Evolutionary conservation across 1,140 invertebrate species (phyloP).

Genomic region (Onthophagus taurus): DNA sequence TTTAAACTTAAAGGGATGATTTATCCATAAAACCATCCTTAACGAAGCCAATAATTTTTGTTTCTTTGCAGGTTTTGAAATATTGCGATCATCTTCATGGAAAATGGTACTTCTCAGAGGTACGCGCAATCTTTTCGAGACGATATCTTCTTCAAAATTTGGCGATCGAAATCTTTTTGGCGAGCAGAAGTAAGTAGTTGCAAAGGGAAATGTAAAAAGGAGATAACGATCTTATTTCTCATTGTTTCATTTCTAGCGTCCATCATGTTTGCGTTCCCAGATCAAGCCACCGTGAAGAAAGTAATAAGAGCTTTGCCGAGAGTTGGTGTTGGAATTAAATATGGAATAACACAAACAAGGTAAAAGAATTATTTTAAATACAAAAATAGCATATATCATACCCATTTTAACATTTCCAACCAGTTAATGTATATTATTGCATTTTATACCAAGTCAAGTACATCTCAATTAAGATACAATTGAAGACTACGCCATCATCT

Average conservation of each 20-base stretch:
- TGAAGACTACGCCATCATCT: no score
- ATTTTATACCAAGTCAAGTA: no score
- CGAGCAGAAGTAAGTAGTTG: slow-evolving; percentile 84
- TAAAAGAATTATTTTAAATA: no score
- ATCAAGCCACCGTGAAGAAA: slow-evolving; percentile 94
- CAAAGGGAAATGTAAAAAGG: neutral
- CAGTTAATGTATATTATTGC: no score
- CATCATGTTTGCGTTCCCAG: slow-evolving; percentile 96
- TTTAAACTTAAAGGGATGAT: neutral
- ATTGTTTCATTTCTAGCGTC: slow-evolving; percentile 63
- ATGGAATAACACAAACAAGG: slow-evolving; percentile 95
- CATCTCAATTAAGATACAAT: no score
- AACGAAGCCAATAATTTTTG: neutral
- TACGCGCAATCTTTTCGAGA: slow-evolving; percentile 95
- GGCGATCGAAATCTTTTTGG: slow-evolving; percentile 96
- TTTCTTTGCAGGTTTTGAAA: slow-evolving; percentile 70
- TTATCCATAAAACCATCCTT: neutral
- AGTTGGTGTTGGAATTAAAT: slow-evolving; percentile 99
- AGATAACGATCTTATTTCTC: neutral
- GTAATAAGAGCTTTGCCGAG: slow-evolving; percentile 95
- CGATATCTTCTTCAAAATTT: slow-evolving; percentile 94
- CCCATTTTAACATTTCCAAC: no score
- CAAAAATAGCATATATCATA: no score
- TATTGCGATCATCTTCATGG: slow-evolving; percentile 97
- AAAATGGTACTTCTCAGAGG: slow-evolving; percentile 99